These are phyloP conservation scores for Antheraea yamamai DNA, from an alignment of 2,888 invertebrate genomes.

Conservation along the genomic window DNA sequence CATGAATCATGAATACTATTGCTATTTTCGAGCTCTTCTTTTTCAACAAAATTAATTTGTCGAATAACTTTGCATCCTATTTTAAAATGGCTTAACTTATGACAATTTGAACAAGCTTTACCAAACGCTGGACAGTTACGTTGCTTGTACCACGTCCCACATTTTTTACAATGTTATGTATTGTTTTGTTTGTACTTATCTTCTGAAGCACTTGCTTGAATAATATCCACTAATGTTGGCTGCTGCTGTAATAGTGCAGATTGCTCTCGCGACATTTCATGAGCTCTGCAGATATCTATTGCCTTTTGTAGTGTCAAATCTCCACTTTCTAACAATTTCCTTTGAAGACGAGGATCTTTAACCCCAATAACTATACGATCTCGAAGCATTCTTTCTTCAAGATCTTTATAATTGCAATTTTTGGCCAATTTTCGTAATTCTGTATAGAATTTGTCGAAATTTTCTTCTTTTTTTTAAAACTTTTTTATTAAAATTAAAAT, in stretches of 20 bases:
- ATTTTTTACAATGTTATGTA: too few species aligned
- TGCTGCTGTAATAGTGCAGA: too few species aligned
- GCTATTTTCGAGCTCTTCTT: not conserved
- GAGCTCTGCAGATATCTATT: not conserved
- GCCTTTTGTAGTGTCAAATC: not conserved
- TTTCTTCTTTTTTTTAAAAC: not conserved
- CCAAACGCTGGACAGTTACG: not conserved
- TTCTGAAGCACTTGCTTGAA: too few species aligned
- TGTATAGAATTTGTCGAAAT: not conserved
- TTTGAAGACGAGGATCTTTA: not conserved
- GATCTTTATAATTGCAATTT: not conserved
- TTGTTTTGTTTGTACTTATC: too few species aligned
- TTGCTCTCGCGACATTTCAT: too few species aligned
- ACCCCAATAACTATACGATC: not conserved
- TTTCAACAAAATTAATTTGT: not conserved
- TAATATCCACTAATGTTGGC: too few species aligned
- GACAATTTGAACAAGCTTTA: not conserved
- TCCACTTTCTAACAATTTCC: not conserved
- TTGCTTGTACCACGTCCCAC: not conserved
- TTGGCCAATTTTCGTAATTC: not conserved
- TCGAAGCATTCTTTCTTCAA: not conserved
- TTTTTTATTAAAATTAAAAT: not conserved
- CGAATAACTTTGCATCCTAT: not conserved
- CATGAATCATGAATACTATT: not conserved
- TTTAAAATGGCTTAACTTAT: not conserved